phyloP scores from a whole-genome alignment of 1,140 invertebrate species.

The Parasteatoda tepidariorum region DNA sequence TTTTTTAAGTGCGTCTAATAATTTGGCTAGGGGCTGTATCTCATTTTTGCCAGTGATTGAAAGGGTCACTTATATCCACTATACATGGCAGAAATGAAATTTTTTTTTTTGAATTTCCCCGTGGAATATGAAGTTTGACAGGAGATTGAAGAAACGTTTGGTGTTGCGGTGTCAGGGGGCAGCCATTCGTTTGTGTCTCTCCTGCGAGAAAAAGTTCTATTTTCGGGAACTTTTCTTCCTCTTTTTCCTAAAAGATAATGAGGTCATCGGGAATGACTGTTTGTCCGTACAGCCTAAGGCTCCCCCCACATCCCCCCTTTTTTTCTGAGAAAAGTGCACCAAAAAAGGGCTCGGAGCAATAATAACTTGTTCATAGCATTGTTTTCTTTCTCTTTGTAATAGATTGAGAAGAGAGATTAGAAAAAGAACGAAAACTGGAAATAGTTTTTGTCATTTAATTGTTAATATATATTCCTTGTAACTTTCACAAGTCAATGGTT shows the following conservation, averaged over 20 bases:
- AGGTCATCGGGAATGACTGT: conserved; percentile 37
- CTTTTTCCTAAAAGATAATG: conserved; percentile 35
- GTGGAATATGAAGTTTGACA: conserved; percentile 50
- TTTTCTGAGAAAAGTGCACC: conserved; percentile 35
- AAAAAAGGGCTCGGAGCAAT: conserved; percentile 24
- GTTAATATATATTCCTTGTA: too few relatives aligned
- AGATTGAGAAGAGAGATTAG: conserved; percentile 24
- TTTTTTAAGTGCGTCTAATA: too few relatives aligned
- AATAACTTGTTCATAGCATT: conserved; percentile 56
- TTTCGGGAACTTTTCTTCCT: conserved; percentile 39
- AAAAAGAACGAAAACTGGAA: not conserved
- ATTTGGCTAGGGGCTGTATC: too few relatives aligned
- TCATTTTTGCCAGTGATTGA: too few relatives aligned
- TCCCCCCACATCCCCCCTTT: not conserved
- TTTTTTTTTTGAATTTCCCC: too few relatives aligned
- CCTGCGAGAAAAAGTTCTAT: conserved; percentile 41
- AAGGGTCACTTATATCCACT: too few relatives aligned
- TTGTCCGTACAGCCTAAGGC: conserved; percentile 18
- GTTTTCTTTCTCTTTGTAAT: conserved; percentile 49
- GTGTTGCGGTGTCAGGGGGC: conserved; percentile 39
- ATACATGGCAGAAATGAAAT: too few relatives aligned
- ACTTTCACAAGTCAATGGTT: too few relatives aligned
- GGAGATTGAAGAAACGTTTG: conserved; percentile 38
- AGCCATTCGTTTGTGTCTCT: conserved; percentile 45
- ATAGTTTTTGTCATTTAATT: too few relatives aligned